A percentile compares a stretch with the other conserved stretches of the same genome.
Evolutionary conservation across 2,797 vertebrate species (phyloP).

Genomic region (Florisuga fusca): DNA sequence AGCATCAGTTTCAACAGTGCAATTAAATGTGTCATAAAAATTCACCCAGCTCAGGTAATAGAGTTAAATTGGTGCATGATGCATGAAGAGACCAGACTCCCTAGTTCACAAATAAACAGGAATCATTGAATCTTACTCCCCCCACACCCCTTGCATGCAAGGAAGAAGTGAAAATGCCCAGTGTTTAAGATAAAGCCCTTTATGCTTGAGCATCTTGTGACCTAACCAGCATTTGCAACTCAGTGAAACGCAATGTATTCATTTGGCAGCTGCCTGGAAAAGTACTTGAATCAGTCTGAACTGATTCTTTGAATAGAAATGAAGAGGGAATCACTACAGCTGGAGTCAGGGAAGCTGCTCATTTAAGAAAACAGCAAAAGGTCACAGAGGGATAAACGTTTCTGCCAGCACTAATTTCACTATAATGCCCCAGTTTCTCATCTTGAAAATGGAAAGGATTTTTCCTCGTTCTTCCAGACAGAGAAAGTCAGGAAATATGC

Average conservation of each 20-base stretch:
- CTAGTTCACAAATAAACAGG: background rate
- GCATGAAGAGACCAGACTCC: background rate
- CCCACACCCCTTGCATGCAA: background rate
- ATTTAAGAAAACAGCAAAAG: constrained; percentile 33
- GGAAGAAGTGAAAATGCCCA: background rate
- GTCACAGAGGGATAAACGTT: constrained; percentile 1
- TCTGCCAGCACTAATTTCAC: constrained; percentile 12
- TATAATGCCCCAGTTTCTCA: background rate
- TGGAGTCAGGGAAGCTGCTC: constrained; percentile 18
- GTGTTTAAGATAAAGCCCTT: background rate
- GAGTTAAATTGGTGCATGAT: background rate
- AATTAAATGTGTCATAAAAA: background rate
- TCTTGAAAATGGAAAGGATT: background rate
- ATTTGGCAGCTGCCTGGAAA: background rate
- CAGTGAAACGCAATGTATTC: constrained; percentile 34
- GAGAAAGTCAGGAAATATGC: background rate
- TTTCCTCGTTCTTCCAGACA: background rate
- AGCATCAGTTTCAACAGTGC: background rate
- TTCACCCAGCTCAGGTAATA: background rate
- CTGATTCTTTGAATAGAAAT: constrained; percentile 17
- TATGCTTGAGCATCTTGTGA: constrained; percentile 19
- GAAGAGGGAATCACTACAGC: background rate
- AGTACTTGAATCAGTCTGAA: constrained; percentile 20
- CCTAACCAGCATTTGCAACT: constrained; percentile 24
- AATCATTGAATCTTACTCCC: background rate